Evolutionary conservation across 2,797 vertebrate genomes (phyloP).

Genomic region (Girardinus metallicus): DNA sequence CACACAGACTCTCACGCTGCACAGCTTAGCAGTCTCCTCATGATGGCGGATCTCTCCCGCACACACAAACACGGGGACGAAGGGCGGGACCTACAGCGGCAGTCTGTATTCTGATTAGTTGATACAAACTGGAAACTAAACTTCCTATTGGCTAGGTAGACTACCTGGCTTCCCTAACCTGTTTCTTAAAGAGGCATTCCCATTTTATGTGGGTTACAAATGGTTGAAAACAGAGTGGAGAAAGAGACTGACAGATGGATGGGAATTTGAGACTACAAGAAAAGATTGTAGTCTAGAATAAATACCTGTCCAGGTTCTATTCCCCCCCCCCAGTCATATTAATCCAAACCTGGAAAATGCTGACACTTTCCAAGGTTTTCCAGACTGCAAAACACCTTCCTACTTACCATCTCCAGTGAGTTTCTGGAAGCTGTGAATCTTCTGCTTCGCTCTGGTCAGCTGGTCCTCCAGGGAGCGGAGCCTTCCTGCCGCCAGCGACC

Average conservation of each 20-base stretch:
- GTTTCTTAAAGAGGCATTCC: no score
- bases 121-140: no score
- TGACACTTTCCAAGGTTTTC: background rate
- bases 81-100: no score
- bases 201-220: no score
- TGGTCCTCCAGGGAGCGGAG: constrained; percentile 95
- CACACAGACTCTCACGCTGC: no score
- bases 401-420: constrained; percentile 89
- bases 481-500: constrained; percentile 87
- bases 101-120: no score
- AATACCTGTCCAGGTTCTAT: background rate
- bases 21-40: no score
- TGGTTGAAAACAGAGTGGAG: background rate
- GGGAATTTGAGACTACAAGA: background rate
- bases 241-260: background rate
- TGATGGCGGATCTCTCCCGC: no score
- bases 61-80: no score
- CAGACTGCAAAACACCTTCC: background rate
- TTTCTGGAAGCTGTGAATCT: constrained; percentile 96
- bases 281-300: background rate
- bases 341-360: background rate
- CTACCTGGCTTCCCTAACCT: no score
- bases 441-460: constrained; percentile 95
- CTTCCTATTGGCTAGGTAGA: no score
- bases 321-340: background rate